Evolutionary conservation across 2,888 invertebrate species (phyloP), one percentile per base, ranked within the genome.

Genomic region (Nemapogon koenigi): DNA sequence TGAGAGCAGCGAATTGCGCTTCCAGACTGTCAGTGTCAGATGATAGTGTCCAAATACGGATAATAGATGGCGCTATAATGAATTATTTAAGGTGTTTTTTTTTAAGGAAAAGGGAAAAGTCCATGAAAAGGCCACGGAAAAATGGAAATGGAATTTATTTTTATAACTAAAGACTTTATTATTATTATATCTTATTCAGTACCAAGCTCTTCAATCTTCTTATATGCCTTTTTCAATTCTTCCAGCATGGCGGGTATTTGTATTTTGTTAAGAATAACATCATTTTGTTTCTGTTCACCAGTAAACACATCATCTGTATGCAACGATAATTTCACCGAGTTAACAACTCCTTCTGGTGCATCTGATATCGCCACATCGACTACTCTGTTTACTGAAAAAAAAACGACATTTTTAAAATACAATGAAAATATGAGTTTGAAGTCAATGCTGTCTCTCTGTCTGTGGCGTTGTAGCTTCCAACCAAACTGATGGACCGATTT

Each of bases 341-440:
- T 69, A 1, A 65, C 49, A 1, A 69, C 51, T 0, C 60, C 66
- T 32, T 61, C 57, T 0, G 73, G 73, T 0, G 57, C 40, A 1
- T 53, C 43, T 0, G 59, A 43, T 0, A 36, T 15, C 7, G 36
- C 25, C 2, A 64, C 56, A 36, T 71, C 70, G 0, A 62, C 65
- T 18, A 78, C 41, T 48, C 68, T 70, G 52, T 75, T 73, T 4
- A 75, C 76, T 78, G 64, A 2, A 58, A 51, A 11, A 36, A 26
- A 14, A 7, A 33, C 10, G 13, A 33, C 11, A 33, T 11, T n/a
- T n/a, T n/a, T n/a, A n/a, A n/a, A n/a, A n/a, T n/a, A n/a, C n/a
- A n/a, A n/a, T n/a, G n/a, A n/a, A n/a, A n/a, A n/a, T n/a, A n/a
- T n/a, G n/a, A n/a, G n/a, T n/a, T n/a, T n/a, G n/a, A n/a, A n/a